Base-by-base conservation (phyloP, 2,888 invertebrate species). In the Drosophila limbata region DNA sequence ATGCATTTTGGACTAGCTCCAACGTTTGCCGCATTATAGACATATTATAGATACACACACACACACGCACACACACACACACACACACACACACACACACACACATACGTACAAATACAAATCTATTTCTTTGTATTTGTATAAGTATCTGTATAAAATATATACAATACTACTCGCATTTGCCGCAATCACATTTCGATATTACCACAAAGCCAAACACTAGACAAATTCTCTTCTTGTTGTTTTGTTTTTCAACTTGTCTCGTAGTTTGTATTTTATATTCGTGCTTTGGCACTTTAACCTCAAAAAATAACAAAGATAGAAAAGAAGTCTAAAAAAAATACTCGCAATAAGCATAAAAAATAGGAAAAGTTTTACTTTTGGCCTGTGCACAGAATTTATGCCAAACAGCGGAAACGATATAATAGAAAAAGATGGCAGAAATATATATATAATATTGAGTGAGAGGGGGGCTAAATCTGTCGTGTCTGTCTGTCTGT, bases 371-470 rank as follows among this genome's bases (percentile, higher is more conserved):
- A 57, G 37, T 73, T 68, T 42, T 47, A 39, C 47, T 70, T 70
- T 71, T 66, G 66, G 72, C 59, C 61, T 45, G 35, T 39, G 68
- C 45, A 56, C 65, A 59, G 62, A 81, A 81, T 81, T 83, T 77
- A 82, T 69, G 77, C 73, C 80, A 80, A 74, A 75, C 73, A 83
- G 73, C 85, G 88, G 85, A 86, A 86, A 81, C 85, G 85, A 88
- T 84, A 88, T 89, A 84, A 88, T 78, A 78, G 85, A 75, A 88
- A 84, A 85, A 79, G 79, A 83, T 79, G 82, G 77, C 79, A 81
- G 72, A 65, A 83, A 85, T 82, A 87, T 81, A 57, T 71, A 44
- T 55, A 33, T 59, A 37, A 33, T 50, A 8, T 47, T 5, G 42
- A 44, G 33, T 56, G 35, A 35, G 21, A 10, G 25, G n/a, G 10